Percentiles rank a stretch among this genome's conserved stretches.
Evolutionary conservation across 64 coral and sea anemone genomes (phyloP).

Genomic region (Acropora yongei): DNA sequence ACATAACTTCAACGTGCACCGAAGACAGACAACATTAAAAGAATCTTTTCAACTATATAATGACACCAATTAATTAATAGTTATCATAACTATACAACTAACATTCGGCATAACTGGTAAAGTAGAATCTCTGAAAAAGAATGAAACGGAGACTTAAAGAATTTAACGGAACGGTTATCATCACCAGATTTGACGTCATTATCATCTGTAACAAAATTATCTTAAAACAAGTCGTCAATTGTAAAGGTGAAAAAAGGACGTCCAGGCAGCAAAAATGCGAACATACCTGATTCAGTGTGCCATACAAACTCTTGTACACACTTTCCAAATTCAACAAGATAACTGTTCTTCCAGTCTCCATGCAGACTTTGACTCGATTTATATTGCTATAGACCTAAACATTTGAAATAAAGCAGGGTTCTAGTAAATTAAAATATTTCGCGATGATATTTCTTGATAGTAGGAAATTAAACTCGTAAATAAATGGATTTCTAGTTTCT

Average conservation of each 20-base stretch:
- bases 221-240: no score
- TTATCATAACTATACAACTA: not conserved
- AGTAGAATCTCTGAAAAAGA: no score
- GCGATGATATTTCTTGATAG: not conserved
- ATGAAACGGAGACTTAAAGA: no score
- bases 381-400: conserved; percentile 83
- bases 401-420: not conserved
- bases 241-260: no score
- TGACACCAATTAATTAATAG: not conserved
- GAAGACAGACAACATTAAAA: no score
- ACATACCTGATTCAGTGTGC: conserved; percentile 82
- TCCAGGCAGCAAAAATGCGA: not conserved
- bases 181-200: no score
- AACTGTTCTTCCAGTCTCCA: conserved; percentile 84
- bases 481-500: conserved; percentile 87
- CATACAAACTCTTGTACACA: conserved; percentile 85
- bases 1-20: no score
- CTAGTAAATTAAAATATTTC: not conserved
- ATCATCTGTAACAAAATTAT: no score
- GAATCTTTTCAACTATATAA: not conserved
- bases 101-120: not conserved
- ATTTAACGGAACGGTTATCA: no score
- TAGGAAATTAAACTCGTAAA: not conserved
- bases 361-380: conserved; percentile 87
- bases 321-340: conserved; percentile 86